phyloP scores from a whole-genome alignment of 2,113 vertebrate species.

The Macaca mulatta region DNA sequence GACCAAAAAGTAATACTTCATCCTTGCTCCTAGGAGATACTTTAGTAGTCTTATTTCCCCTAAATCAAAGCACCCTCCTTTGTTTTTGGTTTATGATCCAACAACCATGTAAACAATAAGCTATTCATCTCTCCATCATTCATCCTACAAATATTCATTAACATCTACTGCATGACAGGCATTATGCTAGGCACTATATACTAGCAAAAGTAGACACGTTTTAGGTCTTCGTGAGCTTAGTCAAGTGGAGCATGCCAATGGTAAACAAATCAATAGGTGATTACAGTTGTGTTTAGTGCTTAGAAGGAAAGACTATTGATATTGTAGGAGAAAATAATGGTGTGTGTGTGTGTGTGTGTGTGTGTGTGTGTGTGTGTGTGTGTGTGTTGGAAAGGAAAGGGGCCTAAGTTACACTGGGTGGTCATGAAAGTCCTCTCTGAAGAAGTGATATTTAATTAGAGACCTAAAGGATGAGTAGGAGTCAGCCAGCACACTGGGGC shows the following conservation, averaged over 20 bases:
- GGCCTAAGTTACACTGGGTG: neutral
- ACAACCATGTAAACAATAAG: slow-evolving; percentile 11
- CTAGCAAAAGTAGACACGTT: neutral
- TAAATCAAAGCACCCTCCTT: neutral
- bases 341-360: no score
- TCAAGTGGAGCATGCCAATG: neutral
- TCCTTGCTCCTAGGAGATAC: neutral
- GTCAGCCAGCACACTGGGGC: neutral
- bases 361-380: neutral
- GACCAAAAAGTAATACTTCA: neutral
- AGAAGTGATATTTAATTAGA: slow-evolving; percentile 27
- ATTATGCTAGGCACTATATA: neutral
- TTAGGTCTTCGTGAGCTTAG: neutral
- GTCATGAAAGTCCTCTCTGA: neutral
- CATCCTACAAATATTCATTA: neutral
- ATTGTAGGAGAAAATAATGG: neutral
- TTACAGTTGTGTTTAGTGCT: neutral
- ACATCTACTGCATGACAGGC: neutral
- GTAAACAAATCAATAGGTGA: neutral
- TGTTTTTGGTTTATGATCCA: neutral
- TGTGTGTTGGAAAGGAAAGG: neutral
- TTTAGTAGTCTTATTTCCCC: neutral
- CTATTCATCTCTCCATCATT: neutral
- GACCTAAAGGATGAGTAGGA: neutral
- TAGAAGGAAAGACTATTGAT: neutral